A percentile compares a stretch with the other conserved stretches of the same genome.
Conservation (phyloP, 2,797 vertebrate species). For the Podarcis siculus region DNA sequence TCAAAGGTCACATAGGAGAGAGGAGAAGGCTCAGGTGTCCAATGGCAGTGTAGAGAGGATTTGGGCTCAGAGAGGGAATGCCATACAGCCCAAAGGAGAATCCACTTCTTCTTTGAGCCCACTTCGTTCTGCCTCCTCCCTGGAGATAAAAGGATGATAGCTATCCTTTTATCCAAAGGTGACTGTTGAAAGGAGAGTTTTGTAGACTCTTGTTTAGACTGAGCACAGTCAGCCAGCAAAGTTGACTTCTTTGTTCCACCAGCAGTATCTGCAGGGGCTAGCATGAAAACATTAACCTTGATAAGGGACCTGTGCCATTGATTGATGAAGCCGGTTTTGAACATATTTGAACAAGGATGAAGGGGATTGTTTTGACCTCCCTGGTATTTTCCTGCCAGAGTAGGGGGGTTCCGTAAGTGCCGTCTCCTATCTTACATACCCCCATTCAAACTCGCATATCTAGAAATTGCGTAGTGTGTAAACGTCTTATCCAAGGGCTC, state of each 20-base stretch:
- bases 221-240: not conserved
- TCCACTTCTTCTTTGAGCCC: not conserved
- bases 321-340: not conserved
- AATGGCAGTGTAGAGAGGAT: not conserved
- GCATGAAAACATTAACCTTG: not conserved
- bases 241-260: not conserved
- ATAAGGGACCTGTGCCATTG: not conserved
- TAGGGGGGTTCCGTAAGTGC: not conserved
- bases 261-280: not conserved
- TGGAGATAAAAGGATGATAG: not conserved
- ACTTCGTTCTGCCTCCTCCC: not conserved
- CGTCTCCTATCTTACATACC: not conserved
- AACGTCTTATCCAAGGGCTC: not conserved
- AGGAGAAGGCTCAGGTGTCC: not conserved
- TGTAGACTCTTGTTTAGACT: not conserved
- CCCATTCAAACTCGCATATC: not conserved
- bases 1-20: not conserved
- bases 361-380: not conserved
- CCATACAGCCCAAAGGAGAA: too few relatives aligned
- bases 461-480: not conserved
- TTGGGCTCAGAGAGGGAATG: not conserved
- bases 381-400: not conserved
- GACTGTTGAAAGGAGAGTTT: too few relatives aligned
- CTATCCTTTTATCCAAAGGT: not conserved
- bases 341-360: too few relatives aligned